These are phyloP conservation scores for Trochalopteron elliotii DNA, from an alignment of 2,113 vertebrate species.

Conservation along the genomic window DNA sequence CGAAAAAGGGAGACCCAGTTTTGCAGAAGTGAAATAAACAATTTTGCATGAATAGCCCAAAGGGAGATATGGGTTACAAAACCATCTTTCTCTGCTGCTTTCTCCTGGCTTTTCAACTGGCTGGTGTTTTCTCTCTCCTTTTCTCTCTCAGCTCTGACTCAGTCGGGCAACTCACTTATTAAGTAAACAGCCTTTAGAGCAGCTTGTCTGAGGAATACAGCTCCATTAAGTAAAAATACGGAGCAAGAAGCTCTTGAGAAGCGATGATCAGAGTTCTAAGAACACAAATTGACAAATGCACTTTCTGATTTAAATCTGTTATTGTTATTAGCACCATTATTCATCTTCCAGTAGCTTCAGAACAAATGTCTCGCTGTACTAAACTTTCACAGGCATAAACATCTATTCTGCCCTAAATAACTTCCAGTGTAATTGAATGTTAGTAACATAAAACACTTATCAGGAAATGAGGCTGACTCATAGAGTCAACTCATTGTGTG, in stretches of 20 bases:
- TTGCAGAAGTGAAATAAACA: background rate
- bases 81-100: background rate
- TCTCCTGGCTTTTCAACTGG: background rate
- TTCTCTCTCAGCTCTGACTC: background rate
- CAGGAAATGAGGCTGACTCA: conserved; percentile 38
- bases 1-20: background rate
- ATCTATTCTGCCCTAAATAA: conserved; percentile 42
- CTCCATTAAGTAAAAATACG: background rate
- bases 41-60: background rate
- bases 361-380: background rate
- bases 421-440: conserved; percentile 21
- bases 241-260: background rate
- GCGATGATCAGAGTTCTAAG: background rate
- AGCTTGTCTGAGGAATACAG: background rate
- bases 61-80: conserved; percentile 15
- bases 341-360: conserved; percentile 27
- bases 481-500: background rate
- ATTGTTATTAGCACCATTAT: conserved; percentile 48
- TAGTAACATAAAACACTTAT: conserved; percentile 29
- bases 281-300: conserved; percentile 29
- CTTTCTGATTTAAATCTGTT: conserved; percentile 44
- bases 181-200: conserved; percentile 32
- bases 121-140: background rate
- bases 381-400: conserved; percentile 33
- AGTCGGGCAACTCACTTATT: conserved; percentile 5